Evolutionary conservation across 2,113 vertebrate genomes (phyloP).

Genomic region (Dunckerocampus dactyliophorus): DNA sequence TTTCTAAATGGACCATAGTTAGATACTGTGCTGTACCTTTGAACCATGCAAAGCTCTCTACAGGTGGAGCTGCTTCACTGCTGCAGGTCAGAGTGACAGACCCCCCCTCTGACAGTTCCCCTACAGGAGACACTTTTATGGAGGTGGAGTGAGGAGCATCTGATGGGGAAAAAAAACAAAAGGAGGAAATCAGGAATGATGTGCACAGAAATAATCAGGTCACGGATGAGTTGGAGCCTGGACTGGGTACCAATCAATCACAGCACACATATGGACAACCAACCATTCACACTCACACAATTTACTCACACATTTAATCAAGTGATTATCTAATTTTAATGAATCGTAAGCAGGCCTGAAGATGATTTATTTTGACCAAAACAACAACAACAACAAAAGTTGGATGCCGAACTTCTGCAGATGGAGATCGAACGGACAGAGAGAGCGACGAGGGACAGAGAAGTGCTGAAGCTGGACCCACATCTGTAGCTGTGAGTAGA

Average conservation of each 20-base stretch:
- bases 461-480: too few relatives aligned
- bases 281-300: too few relatives aligned
- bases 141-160: slow-evolving; percentile 67
- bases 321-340: too few relatives aligned
- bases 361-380: too few relatives aligned
- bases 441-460: too few relatives aligned
- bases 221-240: background rate
- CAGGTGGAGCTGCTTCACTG: slow-evolving; percentile 70
- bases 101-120: slow-evolving; percentile 56
- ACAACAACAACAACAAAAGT: too few relatives aligned
- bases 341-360: too few relatives aligned
- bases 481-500: too few relatives aligned
- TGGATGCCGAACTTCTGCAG: too few relatives aligned
- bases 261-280: background rate
- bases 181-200: background rate
- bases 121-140: slow-evolving; percentile 49
- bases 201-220: background rate
- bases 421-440: too few relatives aligned
- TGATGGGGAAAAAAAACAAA: slow-evolving; percentile 14
- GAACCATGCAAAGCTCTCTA: slow-evolving; percentile 76
- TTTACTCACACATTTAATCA: too few relatives aligned
- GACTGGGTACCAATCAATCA: background rate
- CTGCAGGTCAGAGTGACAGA: slow-evolving; percentile 69
- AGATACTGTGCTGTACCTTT: slow-evolving; percentile 44
- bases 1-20: background rate